Evolutionary conservation across 2,888 invertebrate species (phyloP), one percentile per base, ranked within the genome.

Genomic region (Mesorhabditis belari): DNA sequence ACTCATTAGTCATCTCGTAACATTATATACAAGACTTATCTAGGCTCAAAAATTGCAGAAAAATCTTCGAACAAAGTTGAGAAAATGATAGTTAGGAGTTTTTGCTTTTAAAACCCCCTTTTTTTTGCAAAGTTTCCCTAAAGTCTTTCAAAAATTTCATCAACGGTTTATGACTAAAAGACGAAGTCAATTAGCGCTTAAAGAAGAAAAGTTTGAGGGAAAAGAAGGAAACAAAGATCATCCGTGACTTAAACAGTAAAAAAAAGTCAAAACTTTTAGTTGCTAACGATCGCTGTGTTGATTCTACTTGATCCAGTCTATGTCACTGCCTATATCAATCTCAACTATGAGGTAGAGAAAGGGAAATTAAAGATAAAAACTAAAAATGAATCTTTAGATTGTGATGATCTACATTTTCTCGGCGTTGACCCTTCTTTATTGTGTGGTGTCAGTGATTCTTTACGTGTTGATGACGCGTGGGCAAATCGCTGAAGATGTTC

Each of bases 271-370:
- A 2, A 17, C 21, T 69, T 76, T 28, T 64, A 77, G 77, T 62
- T 76, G 19, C 66, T 79, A 19, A 74, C 72, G 19, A 73, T 75
- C 59, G 69, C 69, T 19, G 75, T 76, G 17, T 63, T 79, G 25
- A 64, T 73, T 55, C 73, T 79, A 4, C 66, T 77, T 21, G 78
- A 79, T 59, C 79, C 79, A 12, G 64, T 73, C 19, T 79, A 79
- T 59, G 77, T 79, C 27, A 77, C 79, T 9, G 76, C 79, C 1
- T 79, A 79, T 66, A 79, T 79, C 66, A 74, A 75, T 12, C 72
- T 79, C 66, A 77, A 79, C 64, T 79, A 79, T 61, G 44, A 35
- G 44, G 44, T 35, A 35, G 44, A 35, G 12, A 35, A 35, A 35
- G n/a, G 44, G 44, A 9, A 35, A 35, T 2, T 2, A 35, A n/a